A percentile compares a stretch with the other conserved stretches of the same genome.
Conservation (phyloP, 2,797 vertebrate species). For the Gadopsis bispinosus region DNA sequence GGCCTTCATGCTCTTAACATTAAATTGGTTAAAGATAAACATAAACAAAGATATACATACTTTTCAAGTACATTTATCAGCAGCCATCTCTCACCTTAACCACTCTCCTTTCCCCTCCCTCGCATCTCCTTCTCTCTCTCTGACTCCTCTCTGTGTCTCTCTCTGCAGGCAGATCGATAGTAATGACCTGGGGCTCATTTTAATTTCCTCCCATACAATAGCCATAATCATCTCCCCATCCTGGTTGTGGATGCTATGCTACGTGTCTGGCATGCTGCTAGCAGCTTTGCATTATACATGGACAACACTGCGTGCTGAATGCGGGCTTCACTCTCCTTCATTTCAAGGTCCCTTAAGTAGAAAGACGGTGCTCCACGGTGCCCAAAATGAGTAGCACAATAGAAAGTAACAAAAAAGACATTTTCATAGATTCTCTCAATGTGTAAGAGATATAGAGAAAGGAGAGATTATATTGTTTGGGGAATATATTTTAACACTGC, state of each 20-base stretch:
- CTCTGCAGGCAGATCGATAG: conserved; percentile 75
- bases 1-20: not conserved
- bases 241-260: conserved; percentile 63
- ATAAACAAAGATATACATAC: conserved; percentile 23
- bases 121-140: conserved; percentile 20
- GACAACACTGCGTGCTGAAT: conserved; percentile 6
- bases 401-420: not conserved
- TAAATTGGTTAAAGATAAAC: conserved; percentile 7
- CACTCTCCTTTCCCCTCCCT: conserved; percentile 16
- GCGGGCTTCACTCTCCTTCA: conserved; percentile 1
- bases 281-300: conserved; percentile 31
- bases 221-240: conserved; percentile 71
- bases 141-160: not conserved
- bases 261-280: conserved; percentile 62
- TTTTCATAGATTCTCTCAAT: not conserved
- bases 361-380: conserved; percentile 5
- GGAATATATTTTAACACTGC: not conserved
- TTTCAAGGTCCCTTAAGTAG: conserved; percentile 38
- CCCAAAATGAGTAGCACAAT: conserved; percentile 13
- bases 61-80: conserved; percentile 7
- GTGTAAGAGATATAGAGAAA: not conserved
- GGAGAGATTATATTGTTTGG: not conserved
- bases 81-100: conserved; percentile 42
- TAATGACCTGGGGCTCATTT: conserved; percentile 78
- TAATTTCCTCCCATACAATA: conserved; percentile 76